Base-by-base conservation (phyloP, 2,888 invertebrate species). In the Tricholauxania praeusta region DNA sequence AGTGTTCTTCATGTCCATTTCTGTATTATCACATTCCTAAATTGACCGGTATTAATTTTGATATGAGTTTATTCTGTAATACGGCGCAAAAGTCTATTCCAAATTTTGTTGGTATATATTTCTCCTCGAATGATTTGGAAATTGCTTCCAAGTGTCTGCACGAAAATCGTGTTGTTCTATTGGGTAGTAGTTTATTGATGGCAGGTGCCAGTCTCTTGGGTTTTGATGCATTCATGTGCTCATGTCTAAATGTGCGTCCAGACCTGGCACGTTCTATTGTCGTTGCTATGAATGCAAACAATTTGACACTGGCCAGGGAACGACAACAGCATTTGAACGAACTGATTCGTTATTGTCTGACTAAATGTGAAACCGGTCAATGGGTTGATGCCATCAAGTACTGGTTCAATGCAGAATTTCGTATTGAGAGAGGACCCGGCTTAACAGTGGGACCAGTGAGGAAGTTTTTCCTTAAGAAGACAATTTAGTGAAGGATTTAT, bases 11-110 rank as follows among this genome's bases (percentile, higher is more conserved):
- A 8, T 90, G 92, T 0, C 96, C 96, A 0, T 89, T 96, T 59
- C 88, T 95, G 47, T 95, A 96, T 83, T 96, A 96, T 82, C 95
- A 96, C 82, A 93, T 95, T 79, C 95, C 96, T 0, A 88, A 88
- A 74, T 90, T 92, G 85, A 92, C 92, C 53, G 91, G 91, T 73
- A 92, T 95, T 32, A 90, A 92, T 78, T 88, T 94, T 65, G 89
- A 92, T 79, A 94, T 94, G 93, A 91, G 91, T 59, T 86, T 90
- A 39, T 93, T 94, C 80, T 89, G 94, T 53, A 87, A 89, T 15
- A 89, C 90, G 28, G 92, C 93, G 0, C 89, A 89, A 0, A 87
- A 88, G 5, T 84, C 89, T 72, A 91, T 96, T 63, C 91, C 94
- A 0, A 94, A 92, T 68, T 93, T 96, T 81, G 90, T 90, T 74